Base-by-base conservation (phyloP, 2,888 invertebrate species). In the Dichetophora obliterata region DNA sequence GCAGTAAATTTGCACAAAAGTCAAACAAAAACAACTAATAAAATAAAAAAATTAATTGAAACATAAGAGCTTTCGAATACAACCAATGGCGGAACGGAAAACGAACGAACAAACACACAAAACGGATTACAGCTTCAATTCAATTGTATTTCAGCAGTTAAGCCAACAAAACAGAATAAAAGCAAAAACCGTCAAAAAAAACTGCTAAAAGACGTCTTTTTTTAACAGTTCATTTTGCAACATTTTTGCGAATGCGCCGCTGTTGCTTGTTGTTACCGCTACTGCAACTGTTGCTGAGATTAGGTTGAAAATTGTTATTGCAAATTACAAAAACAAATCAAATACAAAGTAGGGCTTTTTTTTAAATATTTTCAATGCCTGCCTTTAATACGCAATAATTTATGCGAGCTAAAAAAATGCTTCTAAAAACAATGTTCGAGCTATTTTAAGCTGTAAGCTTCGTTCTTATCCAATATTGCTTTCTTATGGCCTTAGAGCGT, bases 201-300 rank as follows among this genome's bases (percentile, higher is more conserved):
- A 50, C 68, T 8, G 68, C 48, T 48, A 48, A 68, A 24, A 68
- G 50, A 22, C 68, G 24, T 14, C 11, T 11, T 31, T 37, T 22
- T 37, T 19, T 22, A 16, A 1, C 43, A 66, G 22, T 59, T 59
- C 57, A 14, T 54, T 59, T 31, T 31, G 27, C 63, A 54, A 54
- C 5, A 54, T 54, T 19, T 22, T 22, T 54, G 54, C 54, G 2
- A n/a, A n/a, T 16, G 6, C 37, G 37, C 37, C 8, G 8, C 37
- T 37, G 3, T 52, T 52, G n/a, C 4, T n/a, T 52, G 8, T 52
- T 52, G 52, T 19, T 19, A 52, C 9, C n/a, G 52, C 65, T 19
- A 52, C 9, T 52, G 52, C 65, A 66, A 66, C 66, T 66, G 66
- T 66, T 66, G 66, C 66, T 34, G 37, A 37, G 66, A 66, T 66